Conservation (phyloP, 2,888 invertebrate species). For the Elegia similella region DNA sequence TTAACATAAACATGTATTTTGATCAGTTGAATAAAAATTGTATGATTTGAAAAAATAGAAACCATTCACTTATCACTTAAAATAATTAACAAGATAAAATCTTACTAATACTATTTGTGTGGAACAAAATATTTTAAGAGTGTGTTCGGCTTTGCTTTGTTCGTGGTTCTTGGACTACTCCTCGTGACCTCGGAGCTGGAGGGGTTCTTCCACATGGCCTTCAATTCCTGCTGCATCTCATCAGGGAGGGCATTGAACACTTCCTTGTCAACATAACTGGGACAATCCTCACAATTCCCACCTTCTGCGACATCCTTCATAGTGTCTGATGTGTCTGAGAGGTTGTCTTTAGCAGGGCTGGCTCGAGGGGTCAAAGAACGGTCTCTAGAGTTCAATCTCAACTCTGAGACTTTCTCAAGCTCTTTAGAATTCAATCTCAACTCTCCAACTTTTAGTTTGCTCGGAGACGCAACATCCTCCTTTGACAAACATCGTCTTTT, state of each 20-base stretch:
- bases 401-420: slow-evolving; percentile 78
- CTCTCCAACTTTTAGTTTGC: slow-evolving; percentile 86
- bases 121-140: slow-evolving; percentile 86
- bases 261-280: slow-evolving; percentile 84
- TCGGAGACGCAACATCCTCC: slow-evolving; percentile 84
- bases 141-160: slow-evolving; percentile 83
- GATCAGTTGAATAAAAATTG: slow-evolving; percentile 80
- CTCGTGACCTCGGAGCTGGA: slow-evolving; percentile 63
- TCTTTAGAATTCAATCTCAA: slow-evolving; percentile 84
- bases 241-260: slow-evolving; percentile 87
- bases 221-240: slow-evolving; percentile 87
- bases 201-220: slow-evolving; percentile 84
- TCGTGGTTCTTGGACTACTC: slow-evolving; percentile 70
- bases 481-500: slow-evolving; percentile 72
- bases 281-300: slow-evolving; percentile 77
- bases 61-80: slow-evolving; percentile 80
- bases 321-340: slow-evolving; percentile 65
- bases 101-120: slow-evolving; percentile 83
- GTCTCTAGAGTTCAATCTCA: slow-evolving; percentile 70
- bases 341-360: slow-evolving; percentile 69
- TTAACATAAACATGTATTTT: slow-evolving; percentile 81
- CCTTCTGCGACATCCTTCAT: slow-evolving; percentile 66
- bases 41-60: slow-evolving; percentile 82
- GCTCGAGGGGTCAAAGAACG: slow-evolving; percentile 70
- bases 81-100: slow-evolving; percentile 75